Evolutionary conservation across 2,888 invertebrate genomes (phyloP).

Genomic region (Pyrgus malvae): DNA sequence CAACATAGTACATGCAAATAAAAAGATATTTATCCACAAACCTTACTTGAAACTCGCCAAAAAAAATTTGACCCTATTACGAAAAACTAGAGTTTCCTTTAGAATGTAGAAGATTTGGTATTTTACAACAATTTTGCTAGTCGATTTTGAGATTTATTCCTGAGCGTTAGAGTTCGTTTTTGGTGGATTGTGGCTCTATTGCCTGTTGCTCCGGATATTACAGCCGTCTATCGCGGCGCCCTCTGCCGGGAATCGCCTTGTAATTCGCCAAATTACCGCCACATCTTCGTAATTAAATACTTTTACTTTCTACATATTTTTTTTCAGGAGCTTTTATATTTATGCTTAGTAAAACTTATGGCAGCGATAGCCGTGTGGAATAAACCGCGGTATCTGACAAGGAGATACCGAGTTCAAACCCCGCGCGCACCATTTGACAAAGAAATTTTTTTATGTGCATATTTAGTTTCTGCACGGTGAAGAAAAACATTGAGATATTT

Average conservation of each 20-base stretch:
- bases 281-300: conserved; percentile 69
- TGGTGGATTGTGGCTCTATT: conserved; percentile 10
- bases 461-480: no score
- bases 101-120: conserved; percentile 12
- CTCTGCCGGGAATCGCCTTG: conserved; percentile 69
- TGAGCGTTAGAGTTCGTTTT: conserved; percentile 2
- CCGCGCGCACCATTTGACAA: no score
- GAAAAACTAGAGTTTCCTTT: conserved; percentile 15
- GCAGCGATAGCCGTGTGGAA: no score
- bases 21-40: conserved; percentile 44
- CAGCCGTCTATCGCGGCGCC: conserved; percentile 61
- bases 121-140: background rate
- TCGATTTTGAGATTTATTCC: conserved; percentile 13
- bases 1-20: conserved; percentile 38
- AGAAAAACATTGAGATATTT: no score
- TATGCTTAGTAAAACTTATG: no score
- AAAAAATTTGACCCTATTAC: conserved; percentile 9
- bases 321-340: no score
- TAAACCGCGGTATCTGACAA: no score
- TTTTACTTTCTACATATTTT: conserved; percentile 33
- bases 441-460: no score
- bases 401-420: no score
- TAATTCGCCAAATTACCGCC: conserved; percentile 73
- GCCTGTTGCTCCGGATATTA: conserved; percentile 79
- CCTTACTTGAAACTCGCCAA: background rate